Conservation (phyloP, 2,797 vertebrate species). For the Spinus olivaceus region DNA sequence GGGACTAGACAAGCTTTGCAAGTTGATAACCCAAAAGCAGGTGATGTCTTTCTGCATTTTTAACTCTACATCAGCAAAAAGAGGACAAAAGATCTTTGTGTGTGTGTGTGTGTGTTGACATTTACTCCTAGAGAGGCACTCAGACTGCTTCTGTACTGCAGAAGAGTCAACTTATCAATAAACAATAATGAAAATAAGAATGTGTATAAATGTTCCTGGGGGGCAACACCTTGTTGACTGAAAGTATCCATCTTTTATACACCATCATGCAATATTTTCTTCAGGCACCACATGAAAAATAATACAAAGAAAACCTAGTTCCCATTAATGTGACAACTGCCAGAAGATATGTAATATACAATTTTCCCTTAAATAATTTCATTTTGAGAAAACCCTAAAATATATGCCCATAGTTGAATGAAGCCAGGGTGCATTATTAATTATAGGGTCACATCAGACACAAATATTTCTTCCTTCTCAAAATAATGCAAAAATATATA, state of each 20-base stretch:
- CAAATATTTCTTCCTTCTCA: background rate
- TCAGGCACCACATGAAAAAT: background rate
- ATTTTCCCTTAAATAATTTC: background rate
- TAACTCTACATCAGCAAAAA: background rate
- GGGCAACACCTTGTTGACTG: background rate
- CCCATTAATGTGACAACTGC: background rate
- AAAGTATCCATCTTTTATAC: background rate
- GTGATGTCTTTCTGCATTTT: background rate
- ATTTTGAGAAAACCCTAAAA: background rate
- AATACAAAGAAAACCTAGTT: background rate
- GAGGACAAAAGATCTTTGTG: background rate
- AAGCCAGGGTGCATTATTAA: background rate
- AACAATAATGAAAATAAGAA: background rate
- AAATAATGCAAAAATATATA: background rate
- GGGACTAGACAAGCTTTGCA: background rate
- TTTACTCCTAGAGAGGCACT: background rate
- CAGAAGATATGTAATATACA: background rate
- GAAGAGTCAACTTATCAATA: background rate
- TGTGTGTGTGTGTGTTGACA: background rate
- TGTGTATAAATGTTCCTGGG: background rate
- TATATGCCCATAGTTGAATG: accelerated
- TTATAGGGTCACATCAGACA: background rate
- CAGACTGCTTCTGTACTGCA: background rate
- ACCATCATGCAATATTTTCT: background rate
- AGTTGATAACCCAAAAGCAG: background rate